phyloP scores from a whole-genome alignment of 2,797 vertebrate genomes.

The Macropodus opercularis region DNA sequence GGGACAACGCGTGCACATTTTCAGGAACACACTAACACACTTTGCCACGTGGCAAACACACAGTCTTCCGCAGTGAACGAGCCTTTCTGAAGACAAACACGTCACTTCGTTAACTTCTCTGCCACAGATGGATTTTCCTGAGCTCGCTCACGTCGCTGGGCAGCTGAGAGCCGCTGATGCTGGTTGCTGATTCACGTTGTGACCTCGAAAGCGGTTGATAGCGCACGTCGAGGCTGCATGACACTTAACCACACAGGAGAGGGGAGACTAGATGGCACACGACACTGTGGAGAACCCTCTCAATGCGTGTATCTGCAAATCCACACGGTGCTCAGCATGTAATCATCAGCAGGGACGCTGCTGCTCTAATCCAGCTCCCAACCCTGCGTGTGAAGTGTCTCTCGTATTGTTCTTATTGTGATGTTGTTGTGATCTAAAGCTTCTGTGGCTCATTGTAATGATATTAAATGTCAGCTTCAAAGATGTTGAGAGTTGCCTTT shows the following conservation, averaged over 20 bases:
- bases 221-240: constrained; percentile 42
- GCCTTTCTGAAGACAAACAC: constrained; percentile 37
- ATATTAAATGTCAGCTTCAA: background rate
- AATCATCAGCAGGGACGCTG: constrained; percentile 12
- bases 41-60: background rate
- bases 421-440: too few species aligned
- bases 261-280: constrained; percentile 35
- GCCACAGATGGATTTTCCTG: constrained; percentile 31
- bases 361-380: constrained; percentile 5
- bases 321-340: background rate
- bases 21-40: constrained; percentile 4
- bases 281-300: constrained; percentile 33
- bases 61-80: constrained; percentile 21
- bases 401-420: too few species aligned
- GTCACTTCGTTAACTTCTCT: constrained; percentile 6
- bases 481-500: background rate
- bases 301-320: background rate
- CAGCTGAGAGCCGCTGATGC: constrained; percentile 29
- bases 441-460: background rate
- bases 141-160: too few species aligned
- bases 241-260: constrained; percentile 48
- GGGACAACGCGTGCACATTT: background rate
- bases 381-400: constrained; percentile 1
- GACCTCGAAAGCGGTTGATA: constrained; percentile 64
- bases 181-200: constrained; percentile 50